Conservation (phyloP, 2,888 invertebrate genomes). For the Macrosoma leucophasiata region DNA sequence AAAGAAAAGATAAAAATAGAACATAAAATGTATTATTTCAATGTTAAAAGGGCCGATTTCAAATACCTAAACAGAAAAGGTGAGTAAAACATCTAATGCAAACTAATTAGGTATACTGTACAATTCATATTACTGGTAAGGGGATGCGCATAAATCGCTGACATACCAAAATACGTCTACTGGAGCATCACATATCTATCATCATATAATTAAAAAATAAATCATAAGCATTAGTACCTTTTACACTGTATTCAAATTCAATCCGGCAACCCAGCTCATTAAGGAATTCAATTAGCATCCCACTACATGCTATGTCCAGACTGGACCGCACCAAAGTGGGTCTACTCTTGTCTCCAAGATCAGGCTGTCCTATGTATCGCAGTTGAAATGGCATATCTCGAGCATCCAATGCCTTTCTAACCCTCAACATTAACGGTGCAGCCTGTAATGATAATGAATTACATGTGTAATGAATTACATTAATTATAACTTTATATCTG, state of each 20-base stretch:
- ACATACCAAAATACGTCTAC: too few relatives aligned
- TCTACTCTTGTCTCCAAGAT: slow-evolving; percentile 89
- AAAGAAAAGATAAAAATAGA: too few relatives aligned
- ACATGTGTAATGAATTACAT: not conserved
- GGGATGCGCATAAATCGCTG: too few relatives aligned
- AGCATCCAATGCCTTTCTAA: slow-evolving; percentile 88
- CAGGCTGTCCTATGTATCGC: slow-evolving; percentile 93
- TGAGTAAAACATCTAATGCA: too few relatives aligned
- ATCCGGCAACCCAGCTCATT: slow-evolving; percentile 93
- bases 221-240: slow-evolving; percentile 75
- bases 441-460: slow-evolving; percentile 43
- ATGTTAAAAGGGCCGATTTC: too few relatives aligned
- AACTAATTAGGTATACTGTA: too few relatives aligned
- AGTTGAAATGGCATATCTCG: slow-evolving; percentile 92
- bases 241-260: slow-evolving; percentile 95
- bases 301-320: slow-evolving; percentile 94
- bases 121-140: too few relatives aligned
- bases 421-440: slow-evolving; percentile 83
- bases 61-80: too few relatives aligned
- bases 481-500: too few relatives aligned
- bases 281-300: slow-evolving; percentile 92
- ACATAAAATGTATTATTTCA: too few relatives aligned
- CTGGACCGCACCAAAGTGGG: slow-evolving; percentile 94
- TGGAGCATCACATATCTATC: too few relatives aligned
- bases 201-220: too few relatives aligned